Percentiles rank a stretch among this genome's conserved stretches.
These are phyloP conservation scores for Himalopsyche kuldschensis DNA, from an alignment of 2,888 invertebrate species.

Conservation along the genomic window DNA sequence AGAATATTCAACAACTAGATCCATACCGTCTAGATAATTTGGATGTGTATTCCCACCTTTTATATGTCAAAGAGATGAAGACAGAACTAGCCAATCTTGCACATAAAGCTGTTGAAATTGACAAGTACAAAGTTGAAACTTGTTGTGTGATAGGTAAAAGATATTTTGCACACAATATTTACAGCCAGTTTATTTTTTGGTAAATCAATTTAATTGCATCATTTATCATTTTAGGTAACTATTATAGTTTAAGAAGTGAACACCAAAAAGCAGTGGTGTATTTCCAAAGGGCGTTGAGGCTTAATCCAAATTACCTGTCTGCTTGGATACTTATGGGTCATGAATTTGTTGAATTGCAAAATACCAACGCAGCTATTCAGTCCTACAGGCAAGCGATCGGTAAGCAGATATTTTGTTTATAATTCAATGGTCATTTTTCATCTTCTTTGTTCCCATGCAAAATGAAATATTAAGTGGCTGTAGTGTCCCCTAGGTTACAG, in stretches of 20 bases:
- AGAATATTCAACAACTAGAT: slow-evolving; percentile 80
- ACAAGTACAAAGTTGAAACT: slow-evolving; percentile 96
- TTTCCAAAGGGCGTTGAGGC: slow-evolving; percentile 90
- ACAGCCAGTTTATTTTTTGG: neutral
- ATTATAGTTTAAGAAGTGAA: slow-evolving; percentile 92
- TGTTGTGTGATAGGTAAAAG: slow-evolving; percentile 91
- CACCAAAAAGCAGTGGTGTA: slow-evolving; percentile 98
- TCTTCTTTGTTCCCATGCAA: too few relatives aligned
- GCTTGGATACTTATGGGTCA: slow-evolving; percentile 99
- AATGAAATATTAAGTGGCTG: too few relatives aligned
- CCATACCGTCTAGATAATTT: slow-evolving; percentile 94
- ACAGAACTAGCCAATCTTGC: slow-evolving; percentile 92
- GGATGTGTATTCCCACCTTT: slow-evolving; percentile 94
- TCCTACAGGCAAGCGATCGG: slow-evolving; percentile 96
- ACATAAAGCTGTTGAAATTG: slow-evolving; percentile 89
- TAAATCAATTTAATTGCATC: neutral
- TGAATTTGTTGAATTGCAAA: slow-evolving; percentile 98
- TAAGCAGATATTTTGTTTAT: slow-evolving; percentile 46
- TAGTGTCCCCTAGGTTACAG: too few relatives aligned
- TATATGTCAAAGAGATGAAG: slow-evolving; percentile 91
- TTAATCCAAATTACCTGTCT: slow-evolving; percentile 91
- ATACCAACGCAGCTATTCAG: slow-evolving; percentile 97
- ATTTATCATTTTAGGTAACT: slow-evolving; percentile 73
- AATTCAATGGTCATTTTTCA: too few relatives aligned
- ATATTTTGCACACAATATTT: neutral